These are phyloP conservation scores for Acanthochromis polyacanthus DNA, from an alignment of 2,113 vertebrate genomes.

Conservation along the genomic window DNA sequence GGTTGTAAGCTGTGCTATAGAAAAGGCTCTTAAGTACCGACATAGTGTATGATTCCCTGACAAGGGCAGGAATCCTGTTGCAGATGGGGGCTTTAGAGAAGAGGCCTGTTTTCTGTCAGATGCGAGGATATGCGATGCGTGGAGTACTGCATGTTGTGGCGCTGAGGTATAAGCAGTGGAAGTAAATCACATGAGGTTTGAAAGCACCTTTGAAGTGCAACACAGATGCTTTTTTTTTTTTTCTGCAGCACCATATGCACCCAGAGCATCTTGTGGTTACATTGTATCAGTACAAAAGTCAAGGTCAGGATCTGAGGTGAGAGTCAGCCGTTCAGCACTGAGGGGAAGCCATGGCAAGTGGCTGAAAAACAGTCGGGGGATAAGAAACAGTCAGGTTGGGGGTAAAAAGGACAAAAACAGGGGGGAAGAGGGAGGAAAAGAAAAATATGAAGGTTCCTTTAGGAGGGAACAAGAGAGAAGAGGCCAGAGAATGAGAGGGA, in stretches of 20 bases:
- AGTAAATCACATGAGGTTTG: conserved; percentile 32
- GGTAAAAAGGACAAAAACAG: conserved; percentile 30
- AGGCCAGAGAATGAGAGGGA: conserved; percentile 59
- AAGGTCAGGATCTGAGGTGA: conserved; percentile 39
- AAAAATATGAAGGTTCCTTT: conserved; percentile 66
- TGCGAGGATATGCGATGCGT: conserved; percentile 9
- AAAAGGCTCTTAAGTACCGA: conserved; percentile 59
- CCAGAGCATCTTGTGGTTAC: neutral
- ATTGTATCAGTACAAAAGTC: conserved; percentile 20
- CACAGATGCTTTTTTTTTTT: neutral
- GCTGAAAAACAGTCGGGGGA: conserved; percentile 16
- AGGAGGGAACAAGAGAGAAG: conserved; percentile 31
- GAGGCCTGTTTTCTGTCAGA: conserved; percentile 47
- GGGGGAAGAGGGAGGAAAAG: conserved; percentile 45
- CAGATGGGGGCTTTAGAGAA: conserved; percentile 47
- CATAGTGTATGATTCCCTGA: conserved; percentile 52
- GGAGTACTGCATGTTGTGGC: conserved; percentile 26
- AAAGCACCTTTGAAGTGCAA: conserved; percentile 3
- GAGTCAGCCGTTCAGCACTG: conserved; percentile 6
- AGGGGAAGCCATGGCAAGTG: neutral
- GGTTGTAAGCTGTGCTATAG: conserved; percentile 41
- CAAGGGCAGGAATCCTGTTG: conserved; percentile 42
- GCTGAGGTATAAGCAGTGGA: conserved; percentile 2
- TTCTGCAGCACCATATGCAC: neutral
- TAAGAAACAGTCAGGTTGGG: conserved; percentile 30